Base-by-base conservation (phyloP, 2,888 invertebrate species). In the Cephonodes hylas region DNA sequence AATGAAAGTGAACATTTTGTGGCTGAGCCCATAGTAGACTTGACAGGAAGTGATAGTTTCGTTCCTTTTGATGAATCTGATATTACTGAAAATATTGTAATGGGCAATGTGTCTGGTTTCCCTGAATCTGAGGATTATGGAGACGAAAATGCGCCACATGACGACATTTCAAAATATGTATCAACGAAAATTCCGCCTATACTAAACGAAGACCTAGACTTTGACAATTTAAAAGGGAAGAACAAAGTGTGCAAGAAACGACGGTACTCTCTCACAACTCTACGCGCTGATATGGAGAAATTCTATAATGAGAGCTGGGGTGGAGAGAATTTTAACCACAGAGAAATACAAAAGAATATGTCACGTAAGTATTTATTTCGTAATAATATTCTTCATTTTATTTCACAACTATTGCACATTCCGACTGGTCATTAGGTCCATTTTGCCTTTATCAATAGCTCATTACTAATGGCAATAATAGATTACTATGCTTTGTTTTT, bases 241-340 rank as follows among this genome's bases (percentile, higher is more conserved):
- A 80, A 84, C 31, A 86, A 80, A 61, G 76, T 83, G 42, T 85
- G 82, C 63, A 89, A 80, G 64, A 79, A 78, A 67, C 74, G 84
- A 56, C 75, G 78, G 48, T 92, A 89, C 74, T 92, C 91, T 66
- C 75, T 88, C 66, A 81, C 84, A 65, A 84, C 86, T 64, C 81
- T 92, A 58, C 83, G 89, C 45, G 88, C 82, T 1, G 94, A 94
- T 73, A 94, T 95, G 94, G 91, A 93, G 63, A 92, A 93, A 63
- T 95, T 95, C 83, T 95, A 95, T 75, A 94, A 95, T 76, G 91
- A 94, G 66, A 94, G 94, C 68, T 95, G 94, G 94, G 93, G 94
- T 0, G 94, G 94, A 58, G 94, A 95, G 80, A 86, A 94, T 65
- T 95, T 95, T 68, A 93, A 93, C 70, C 83, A 95, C 42, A 78